Evolutionary conservation across 64 coral and sea anemone species (phyloP), one percentile per base, ranked within the genome.

Genomic region (Stylophora pistillata): DNA sequence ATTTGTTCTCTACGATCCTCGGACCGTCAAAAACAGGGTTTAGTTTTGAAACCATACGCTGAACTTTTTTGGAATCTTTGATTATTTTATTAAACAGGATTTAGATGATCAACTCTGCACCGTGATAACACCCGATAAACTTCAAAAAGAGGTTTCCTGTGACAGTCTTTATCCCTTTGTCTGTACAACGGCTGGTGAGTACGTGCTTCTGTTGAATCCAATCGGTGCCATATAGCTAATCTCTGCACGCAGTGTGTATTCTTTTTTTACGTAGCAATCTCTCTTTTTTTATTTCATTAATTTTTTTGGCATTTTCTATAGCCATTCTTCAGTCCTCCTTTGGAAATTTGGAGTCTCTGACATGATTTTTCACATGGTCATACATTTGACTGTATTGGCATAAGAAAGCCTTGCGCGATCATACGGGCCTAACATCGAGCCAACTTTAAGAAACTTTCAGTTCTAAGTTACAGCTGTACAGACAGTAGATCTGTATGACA

Each of bases 91-190:
- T 65, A 17, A 20, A 0, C 62, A 65, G 62, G 62, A 23, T 18
- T 23, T 7, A 18, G 25, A 23, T 65, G 62, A 9, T 65, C 6
- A 65, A 65, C 7, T 21, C 23, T 77, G 74, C 25, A 77, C 75
- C 7, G 88, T 73, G 26, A 53, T 70, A 53, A 81, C 77, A 55
- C 61, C 55, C 27, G 57, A 89, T n/a, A 52, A 31, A 57, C 28
- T 9, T 13, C 41, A 79, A 27, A 41, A 72, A 20, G 7, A 31
- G 1, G 88, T 81, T 21, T 17, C 77, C 23, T 89, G 88, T 15
- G 58, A 65, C 31, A 79, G 32, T 55, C 88, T 79, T 56, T 81
- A 89, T 59, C 74, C 88, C 9, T 89, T 79, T 58, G 52, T 69
- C 32, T 89, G 88, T 21, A 80, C 59, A 52, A 79, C 58, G 71